Percentiles rank a stretch among this genome's conserved stretches.
phyloP scores from a whole-genome alignment of 2,888 invertebrate species.

The Sarcophaga caerulescens region DNA sequence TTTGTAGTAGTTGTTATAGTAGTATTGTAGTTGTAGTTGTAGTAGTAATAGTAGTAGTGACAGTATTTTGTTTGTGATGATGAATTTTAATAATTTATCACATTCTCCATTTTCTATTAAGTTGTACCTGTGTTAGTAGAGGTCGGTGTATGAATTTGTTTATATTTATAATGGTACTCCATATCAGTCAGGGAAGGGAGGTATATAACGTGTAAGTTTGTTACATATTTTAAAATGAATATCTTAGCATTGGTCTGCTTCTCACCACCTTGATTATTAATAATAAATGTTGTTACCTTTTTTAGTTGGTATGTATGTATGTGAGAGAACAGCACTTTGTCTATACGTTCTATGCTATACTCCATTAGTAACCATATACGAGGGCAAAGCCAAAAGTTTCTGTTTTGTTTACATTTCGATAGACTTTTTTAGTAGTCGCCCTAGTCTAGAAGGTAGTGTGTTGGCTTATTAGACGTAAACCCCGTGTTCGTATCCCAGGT shows the following conservation, averaged over 20 bases:
- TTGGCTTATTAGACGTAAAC: too few species aligned
- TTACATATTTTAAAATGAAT: conserved; percentile 21
- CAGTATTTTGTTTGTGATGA: conserved; percentile 50
- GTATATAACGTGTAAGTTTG: conserved; percentile 10
- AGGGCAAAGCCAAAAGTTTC: too few species aligned
- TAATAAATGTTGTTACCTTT: conserved; percentile 10
- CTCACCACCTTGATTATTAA: background rate
- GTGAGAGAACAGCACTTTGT: too few species aligned
- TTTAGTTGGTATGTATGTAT: background rate
- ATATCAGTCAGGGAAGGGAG: background rate
- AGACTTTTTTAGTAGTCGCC: too few species aligned
- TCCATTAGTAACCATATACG: too few species aligned
- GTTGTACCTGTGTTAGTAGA: background rate
- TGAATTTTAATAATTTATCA: conserved; percentile 68
- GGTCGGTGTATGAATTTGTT: background rate
- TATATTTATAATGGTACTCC: conserved; percentile 6
- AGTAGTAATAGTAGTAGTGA: background rate
- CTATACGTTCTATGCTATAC: too few species aligned
- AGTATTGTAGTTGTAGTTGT: too few species aligned
- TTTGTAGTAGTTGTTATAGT: background rate
- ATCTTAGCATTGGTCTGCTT: conserved; percentile 28
- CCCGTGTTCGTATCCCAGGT: too few species aligned
- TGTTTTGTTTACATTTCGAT: too few species aligned
- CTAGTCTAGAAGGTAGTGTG: too few species aligned
- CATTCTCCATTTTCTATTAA: conserved; percentile 27